These are phyloP conservation scores for Benitochromis conjunctus DNA, from an alignment of 2,113 vertebrate species.

Conservation along the genomic window DNA sequence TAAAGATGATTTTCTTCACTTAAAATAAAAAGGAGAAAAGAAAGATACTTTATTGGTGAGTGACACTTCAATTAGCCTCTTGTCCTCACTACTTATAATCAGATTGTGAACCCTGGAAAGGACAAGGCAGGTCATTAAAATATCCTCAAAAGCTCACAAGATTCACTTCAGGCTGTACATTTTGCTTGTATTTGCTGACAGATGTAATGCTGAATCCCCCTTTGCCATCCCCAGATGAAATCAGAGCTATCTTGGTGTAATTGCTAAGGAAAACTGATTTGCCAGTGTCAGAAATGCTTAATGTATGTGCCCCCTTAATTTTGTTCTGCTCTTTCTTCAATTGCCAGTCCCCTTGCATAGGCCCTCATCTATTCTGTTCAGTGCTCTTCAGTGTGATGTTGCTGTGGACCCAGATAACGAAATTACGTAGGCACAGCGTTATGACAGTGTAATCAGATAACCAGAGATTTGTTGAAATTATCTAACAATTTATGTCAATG, in stretches of 20 bases:
- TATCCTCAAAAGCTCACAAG: constrained; percentile 46
- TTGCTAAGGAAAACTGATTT: constrained; percentile 58
- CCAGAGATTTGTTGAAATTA: constrained; percentile 14
- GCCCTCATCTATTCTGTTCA: constrained; percentile 30
- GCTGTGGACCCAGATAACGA: constrained; percentile 9
- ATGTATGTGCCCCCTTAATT: constrained; percentile 45
- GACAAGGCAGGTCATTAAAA: constrained; percentile 70
- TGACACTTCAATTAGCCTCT: constrained; percentile 78
- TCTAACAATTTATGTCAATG: constrained; percentile 4
- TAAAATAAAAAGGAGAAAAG: constrained; percentile 17
- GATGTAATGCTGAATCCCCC: neutral
- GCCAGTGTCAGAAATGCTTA: constrained; percentile 50
- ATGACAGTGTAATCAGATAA: constrained; percentile 38
- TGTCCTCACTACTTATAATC: constrained; percentile 67
- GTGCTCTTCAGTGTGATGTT: constrained; percentile 16
- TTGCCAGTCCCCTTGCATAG: constrained; percentile 16
- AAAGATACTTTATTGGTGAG: constrained; percentile 54
- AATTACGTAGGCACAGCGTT: constrained; percentile 6
- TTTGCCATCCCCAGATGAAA: constrained; percentile 36
- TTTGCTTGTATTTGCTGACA: constrained; percentile 54
- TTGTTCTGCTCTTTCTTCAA: constrained; percentile 35
- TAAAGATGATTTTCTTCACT: constrained; percentile 44
- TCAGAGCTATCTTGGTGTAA: constrained; percentile 55
- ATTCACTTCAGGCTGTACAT: constrained; percentile 52
- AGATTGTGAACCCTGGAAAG: constrained; percentile 64